Percentiles rank a stretch among this genome's conserved stretches.
Evolutionary conservation across 2,113 vertebrate species (phyloP).

Genomic region (Centrocercus urophasianus): DNA sequence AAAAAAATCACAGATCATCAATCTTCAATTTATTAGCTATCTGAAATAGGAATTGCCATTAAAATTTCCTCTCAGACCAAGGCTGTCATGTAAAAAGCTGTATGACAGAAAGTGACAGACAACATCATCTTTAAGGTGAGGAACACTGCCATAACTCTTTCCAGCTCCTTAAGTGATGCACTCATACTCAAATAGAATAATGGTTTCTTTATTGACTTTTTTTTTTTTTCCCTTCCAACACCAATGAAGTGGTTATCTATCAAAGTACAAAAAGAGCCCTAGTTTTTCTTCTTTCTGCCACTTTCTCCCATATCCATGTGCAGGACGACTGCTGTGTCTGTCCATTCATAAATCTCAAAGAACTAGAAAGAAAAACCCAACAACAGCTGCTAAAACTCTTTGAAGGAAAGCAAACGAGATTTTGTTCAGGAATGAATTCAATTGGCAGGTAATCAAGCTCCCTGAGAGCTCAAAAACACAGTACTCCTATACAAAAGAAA

Average conservation of each 20-base stretch:
- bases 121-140: neutral
- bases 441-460: neutral
- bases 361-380: neutral
- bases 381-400: neutral
- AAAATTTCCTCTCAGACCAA: constrained; percentile 33
- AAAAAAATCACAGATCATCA: constrained; percentile 21
- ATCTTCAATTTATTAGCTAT: constrained; percentile 12
- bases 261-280: neutral
- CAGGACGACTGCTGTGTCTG: neutral
- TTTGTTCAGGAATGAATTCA: neutral
- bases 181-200: neutral
- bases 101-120: neutral
- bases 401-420: neutral
- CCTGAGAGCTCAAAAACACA: neutral
- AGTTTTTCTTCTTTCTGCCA: neutral
- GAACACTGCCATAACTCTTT: constrained; percentile 29
- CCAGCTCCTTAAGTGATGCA: neutral
- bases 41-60: constrained; percentile 23
- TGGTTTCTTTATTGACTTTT: neutral
- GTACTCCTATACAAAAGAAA: neutral
- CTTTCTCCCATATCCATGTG: neutral
- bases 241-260: neutral
- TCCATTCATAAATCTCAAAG: neutral
- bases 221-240: neutral
- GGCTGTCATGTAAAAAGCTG: constrained; percentile 28